These are phyloP conservation scores for Notechis scutatus DNA, from an alignment of 2,113 vertebrate genomes.

Conservation along the genomic window DNA sequence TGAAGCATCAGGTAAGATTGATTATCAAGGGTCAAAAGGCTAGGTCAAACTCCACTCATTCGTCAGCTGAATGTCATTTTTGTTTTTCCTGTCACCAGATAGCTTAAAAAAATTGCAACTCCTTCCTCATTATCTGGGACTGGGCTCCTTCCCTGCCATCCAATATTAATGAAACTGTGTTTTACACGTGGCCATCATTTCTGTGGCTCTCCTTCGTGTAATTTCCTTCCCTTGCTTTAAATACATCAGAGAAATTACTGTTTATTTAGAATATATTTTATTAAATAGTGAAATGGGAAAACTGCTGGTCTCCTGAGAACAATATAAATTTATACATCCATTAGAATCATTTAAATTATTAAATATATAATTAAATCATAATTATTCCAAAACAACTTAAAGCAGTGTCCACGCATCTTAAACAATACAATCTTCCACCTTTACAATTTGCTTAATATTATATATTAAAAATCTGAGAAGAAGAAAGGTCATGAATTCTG, in stretches of 20 bases:
- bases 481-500: background rate
- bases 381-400: background rate
- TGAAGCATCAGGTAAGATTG: slow-evolving; percentile 88
- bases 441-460: background rate
- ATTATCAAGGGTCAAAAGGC: slow-evolving; percentile 95
- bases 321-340: slow-evolving; percentile 58
- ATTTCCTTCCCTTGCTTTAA: slow-evolving; percentile 55
- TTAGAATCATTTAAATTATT: slow-evolving; percentile 60
- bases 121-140: slow-evolving; percentile 81
- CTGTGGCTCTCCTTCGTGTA: slow-evolving; percentile 70
- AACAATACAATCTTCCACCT: background rate
- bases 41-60: slow-evolving; percentile 90
- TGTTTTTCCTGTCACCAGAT: slow-evolving; percentile 86
- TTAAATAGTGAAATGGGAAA: slow-evolving; percentile 51
- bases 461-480: background rate
- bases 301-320: slow-evolving; percentile 44
- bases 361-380: slow-evolving; percentile 65
- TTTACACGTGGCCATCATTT: slow-evolving; percentile 80
- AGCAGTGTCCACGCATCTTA: slow-evolving; percentile 42
- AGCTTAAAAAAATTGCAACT: slow-evolving; percentile 78
- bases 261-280: slow-evolving; percentile 62
- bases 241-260: slow-evolving; percentile 48
- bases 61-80: slow-evolving; percentile 94
- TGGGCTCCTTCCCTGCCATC: slow-evolving; percentile 79
- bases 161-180: slow-evolving; percentile 79